Evolutionary conservation across 2,888 invertebrate genomes (phyloP).

Genomic region (Troglohyphantes excavatus): DNA sequence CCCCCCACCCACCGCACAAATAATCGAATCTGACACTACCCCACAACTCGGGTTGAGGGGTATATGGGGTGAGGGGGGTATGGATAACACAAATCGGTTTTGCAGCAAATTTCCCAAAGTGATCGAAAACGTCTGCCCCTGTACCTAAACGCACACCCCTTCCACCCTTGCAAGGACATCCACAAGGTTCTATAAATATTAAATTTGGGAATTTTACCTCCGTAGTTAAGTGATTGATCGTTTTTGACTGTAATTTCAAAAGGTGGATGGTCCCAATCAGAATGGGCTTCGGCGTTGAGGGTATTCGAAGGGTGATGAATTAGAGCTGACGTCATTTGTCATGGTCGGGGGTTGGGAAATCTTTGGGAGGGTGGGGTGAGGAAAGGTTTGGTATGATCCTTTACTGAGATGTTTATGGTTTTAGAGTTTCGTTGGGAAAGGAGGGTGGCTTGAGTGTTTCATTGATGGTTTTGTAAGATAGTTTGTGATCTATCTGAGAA

Average conservation of each 20-base stretch:
- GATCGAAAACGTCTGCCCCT: background rate
- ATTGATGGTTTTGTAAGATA: background rate
- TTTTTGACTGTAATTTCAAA: conserved; percentile 51
- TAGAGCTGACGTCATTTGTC: conserved; percentile 31
- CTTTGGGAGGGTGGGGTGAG: background rate
- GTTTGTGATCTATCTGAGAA: no score
- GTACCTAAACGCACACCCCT: background rate
- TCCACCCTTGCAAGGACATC: background rate
- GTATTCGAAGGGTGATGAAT: conserved; percentile 39
- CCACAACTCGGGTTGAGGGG: background rate
- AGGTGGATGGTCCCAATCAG: conserved; percentile 21
- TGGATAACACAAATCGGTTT: conserved; percentile 51
- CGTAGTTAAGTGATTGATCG: conserved; percentile 39
- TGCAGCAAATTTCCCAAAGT: conserved; percentile 25
- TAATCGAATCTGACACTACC: conserved; percentile 27
- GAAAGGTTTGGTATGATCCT: background rate
- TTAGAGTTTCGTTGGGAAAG: background rate
- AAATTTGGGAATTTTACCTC: conserved; percentile 49
- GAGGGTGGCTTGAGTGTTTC: background rate
- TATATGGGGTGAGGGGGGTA: background rate
- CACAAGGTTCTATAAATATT: conserved; percentile 58
- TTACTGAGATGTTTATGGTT: background rate
- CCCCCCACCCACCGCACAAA: background rate
- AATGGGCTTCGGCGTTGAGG: conserved; percentile 7
- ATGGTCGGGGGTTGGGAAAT: background rate